A percentile compares a stretch with the other conserved stretches of the same genome.
Evolutionary conservation across 2,888 invertebrate genomes (phyloP).

Genomic region (Apotomis turbidana): DNA sequence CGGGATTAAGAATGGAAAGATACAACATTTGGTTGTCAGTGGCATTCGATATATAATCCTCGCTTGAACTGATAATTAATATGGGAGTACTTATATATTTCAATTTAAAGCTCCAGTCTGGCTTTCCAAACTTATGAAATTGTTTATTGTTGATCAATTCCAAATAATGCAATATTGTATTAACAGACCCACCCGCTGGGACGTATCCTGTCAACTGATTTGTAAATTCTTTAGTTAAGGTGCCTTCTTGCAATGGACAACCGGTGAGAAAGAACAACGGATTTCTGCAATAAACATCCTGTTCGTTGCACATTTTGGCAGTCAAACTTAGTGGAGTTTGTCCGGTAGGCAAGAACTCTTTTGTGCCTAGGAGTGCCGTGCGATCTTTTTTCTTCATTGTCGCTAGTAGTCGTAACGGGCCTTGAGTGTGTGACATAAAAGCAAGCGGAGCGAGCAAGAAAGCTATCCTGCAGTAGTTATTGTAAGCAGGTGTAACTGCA

Average conservation of each 20-base stretch:
- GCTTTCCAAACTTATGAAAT: conserved; percentile 61
- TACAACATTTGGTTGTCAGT: conserved; percentile 62
- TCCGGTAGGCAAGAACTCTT: conserved; percentile 62
- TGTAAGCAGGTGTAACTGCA: conserved; percentile 60
- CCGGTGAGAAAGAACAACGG: conserved; percentile 67
- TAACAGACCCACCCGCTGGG: conserved; percentile 68
- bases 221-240: conserved; percentile 55
- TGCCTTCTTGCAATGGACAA: conserved; percentile 47
- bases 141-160: conserved; percentile 60
- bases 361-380: conserved; percentile 54
- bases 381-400: conserved; percentile 49
- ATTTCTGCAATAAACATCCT: conserved; percentile 61
- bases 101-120: conserved; percentile 54
- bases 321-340: conserved; percentile 60
- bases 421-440: conserved; percentile 59
- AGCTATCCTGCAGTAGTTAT: conserved; percentile 62
- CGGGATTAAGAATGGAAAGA: conserved; percentile 59
- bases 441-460: conserved; percentile 66
- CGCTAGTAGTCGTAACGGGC: conserved; percentile 59
- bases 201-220: conserved; percentile 61
- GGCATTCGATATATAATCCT: conserved; percentile 62
- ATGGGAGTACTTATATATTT: conserved; percentile 59
- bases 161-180: conserved; percentile 68
- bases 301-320: conserved; percentile 58
- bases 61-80: conserved; percentile 62